phyloP scores from a whole-genome alignment of 2,113 vertebrate species.

The Jacana jacana region DNA sequence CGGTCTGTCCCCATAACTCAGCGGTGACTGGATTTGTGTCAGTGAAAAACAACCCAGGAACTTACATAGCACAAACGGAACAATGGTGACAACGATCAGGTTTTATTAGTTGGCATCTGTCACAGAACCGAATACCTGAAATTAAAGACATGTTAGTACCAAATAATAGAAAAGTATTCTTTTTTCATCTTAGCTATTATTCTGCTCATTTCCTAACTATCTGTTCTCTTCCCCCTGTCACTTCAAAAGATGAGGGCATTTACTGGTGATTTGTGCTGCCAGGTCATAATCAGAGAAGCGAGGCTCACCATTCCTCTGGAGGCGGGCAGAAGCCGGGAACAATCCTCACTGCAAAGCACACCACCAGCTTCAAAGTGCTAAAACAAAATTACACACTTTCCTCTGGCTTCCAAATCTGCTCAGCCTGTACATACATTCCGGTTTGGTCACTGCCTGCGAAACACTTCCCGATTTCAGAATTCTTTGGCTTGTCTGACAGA shows the following conservation, averaged over 20 bases:
- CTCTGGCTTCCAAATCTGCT: not conserved
- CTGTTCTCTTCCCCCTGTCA: not conserved
- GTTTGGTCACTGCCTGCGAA: not conserved
- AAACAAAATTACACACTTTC: accelerated
- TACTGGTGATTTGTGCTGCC: not conserved
- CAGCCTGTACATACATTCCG: not conserved
- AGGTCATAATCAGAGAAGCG: not conserved
- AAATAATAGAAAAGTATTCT: not conserved
- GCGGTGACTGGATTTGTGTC: not conserved
- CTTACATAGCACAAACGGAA: slow-evolving; percentile 96
- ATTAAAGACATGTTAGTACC: slow-evolving; percentile 15
- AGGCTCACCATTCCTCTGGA: not conserved
- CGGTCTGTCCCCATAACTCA: not conserved
- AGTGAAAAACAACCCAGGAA: not conserved
- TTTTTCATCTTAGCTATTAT: too few relatives aligned
- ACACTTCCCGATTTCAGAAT: not conserved
- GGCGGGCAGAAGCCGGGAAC: not conserved
- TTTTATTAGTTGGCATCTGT: slow-evolving; percentile 95
- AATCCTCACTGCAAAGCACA: not conserved
- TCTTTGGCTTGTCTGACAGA: not conserved
- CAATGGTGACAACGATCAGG: slow-evolving; percentile 98
- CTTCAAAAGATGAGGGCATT: not conserved
- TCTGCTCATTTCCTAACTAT: not conserved
- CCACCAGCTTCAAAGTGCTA: not conserved
- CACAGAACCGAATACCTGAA: slow-evolving; percentile 95